These are phyloP conservation scores for Temnothorax longispinosus DNA, from an alignment of 1,140 invertebrate genomes.

Conservation along the genomic window DNA sequence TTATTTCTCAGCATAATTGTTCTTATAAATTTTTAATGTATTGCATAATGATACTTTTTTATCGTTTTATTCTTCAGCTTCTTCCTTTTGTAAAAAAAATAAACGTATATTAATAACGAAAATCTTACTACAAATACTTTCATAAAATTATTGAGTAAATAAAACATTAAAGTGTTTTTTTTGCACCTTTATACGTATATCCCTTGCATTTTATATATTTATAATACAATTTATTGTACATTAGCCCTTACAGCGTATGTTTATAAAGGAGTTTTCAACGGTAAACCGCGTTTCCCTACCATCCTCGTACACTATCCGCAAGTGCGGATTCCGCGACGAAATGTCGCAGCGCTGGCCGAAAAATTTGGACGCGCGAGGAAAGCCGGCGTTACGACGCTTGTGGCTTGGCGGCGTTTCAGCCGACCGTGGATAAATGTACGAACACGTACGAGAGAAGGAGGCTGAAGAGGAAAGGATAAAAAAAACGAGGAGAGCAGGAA, in stretches of 20 bases:
- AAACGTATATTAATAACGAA: not conserved
- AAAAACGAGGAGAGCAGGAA: constrained; percentile 42
- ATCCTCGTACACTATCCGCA: not conserved
- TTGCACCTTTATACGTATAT: not conserved
- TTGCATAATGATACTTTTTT: not conserved
- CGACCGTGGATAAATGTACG: constrained; percentile 72
- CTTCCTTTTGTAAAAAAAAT: not conserved
- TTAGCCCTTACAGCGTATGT: not conserved
- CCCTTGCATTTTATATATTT: not conserved
- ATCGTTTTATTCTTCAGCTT: too few species aligned
- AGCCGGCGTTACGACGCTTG: constrained; percentile 72
- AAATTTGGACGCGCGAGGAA: constrained; percentile 66
- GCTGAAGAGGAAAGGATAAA: constrained; percentile 57
- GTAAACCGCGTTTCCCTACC: constrained; percentile 21
- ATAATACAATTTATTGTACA: not conserved
- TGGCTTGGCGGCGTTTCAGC: constrained; percentile 83
- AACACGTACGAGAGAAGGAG: constrained; percentile 68
- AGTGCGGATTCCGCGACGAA: constrained; percentile 52
- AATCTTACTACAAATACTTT: not conserved
- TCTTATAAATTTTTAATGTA: not conserved
- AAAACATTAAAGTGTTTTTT: not conserved
- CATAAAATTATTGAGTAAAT: not conserved
- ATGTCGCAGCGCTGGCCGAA: constrained; percentile 56
- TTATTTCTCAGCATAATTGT: not conserved
- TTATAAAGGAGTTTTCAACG: not conserved